These are phyloP conservation scores for Heteromurus nitidus DNA, from an alignment of 2,888 invertebrate genomes.

Conservation along the genomic window DNA sequence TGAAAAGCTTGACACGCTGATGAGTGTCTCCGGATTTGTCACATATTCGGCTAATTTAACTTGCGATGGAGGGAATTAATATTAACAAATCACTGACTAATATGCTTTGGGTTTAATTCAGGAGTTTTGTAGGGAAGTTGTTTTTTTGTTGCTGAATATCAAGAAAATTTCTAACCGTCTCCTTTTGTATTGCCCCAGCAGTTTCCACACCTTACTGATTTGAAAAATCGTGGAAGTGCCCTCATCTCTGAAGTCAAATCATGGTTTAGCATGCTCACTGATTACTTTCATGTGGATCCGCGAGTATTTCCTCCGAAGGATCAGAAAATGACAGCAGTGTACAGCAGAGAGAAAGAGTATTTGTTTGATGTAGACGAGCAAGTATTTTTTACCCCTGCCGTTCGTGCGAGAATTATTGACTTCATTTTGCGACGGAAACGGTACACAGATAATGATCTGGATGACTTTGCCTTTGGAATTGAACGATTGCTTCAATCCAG, in stretches of 20 bases:
- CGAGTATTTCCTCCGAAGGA: conserved; percentile 84
- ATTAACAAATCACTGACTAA: no score
- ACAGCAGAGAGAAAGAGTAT: conserved; percentile 93
- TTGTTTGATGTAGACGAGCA: conserved; percentile 83
- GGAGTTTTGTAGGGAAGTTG: no score
- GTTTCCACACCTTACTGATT: conserved; percentile 81
- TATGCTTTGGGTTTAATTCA: no score
- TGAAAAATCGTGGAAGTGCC: conserved; percentile 80
- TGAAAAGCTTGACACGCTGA: no score
- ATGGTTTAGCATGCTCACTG: conserved; percentile 79
- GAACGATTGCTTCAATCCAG: conserved; percentile 84
- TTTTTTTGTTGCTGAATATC: no score
- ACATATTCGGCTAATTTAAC: no score
- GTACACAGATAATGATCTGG: conserved; percentile 81
- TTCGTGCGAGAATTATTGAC: conserved; percentile 91
- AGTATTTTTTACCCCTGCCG: conserved; percentile 90
- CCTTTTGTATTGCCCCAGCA: conserved; percentile 75
- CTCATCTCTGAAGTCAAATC: conserved; percentile 79
- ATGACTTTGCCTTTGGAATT: conserved; percentile 89
- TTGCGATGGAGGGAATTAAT: no score
- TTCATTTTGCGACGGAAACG: conserved; percentile 92
- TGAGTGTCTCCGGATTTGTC: no score
- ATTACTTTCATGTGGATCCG: conserved; percentile 82
- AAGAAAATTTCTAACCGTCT: no score
- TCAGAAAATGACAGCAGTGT: conserved; percentile 90